phyloP scores from a whole-genome alignment of 2,888 invertebrate species.

The Orthosia cruda region DNA sequence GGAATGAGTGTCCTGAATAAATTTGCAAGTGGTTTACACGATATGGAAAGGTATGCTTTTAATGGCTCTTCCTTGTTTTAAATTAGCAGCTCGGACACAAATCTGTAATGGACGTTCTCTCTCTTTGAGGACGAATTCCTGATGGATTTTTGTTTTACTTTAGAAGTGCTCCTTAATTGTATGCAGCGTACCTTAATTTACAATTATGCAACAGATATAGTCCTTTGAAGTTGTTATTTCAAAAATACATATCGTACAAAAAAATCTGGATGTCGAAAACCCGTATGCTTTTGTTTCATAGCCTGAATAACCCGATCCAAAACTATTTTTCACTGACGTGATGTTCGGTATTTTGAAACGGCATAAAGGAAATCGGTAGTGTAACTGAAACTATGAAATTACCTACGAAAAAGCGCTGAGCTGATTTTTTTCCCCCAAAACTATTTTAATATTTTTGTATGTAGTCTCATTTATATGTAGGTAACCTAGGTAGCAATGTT shows the following conservation, averaged over 20 bases:
- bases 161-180: constrained; percentile 42
- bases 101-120: constrained; percentile 70
- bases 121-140: constrained; percentile 40
- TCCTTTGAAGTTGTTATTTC: not conserved
- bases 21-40: constrained; percentile 87
- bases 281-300: not conserved
- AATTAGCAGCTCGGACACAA: constrained; percentile 76
- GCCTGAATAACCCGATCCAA: not conserved
- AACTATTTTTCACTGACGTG: not conserved
- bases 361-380: not conserved
- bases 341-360: not conserved
- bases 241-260: not conserved
- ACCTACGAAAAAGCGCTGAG: not conserved
- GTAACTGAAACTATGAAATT: not conserved
- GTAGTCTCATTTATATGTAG: no score
- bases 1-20: constrained; percentile 87
- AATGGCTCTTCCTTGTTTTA: constrained; percentile 83
- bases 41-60: constrained; percentile 84
- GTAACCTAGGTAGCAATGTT: no score
- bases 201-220: constrained; percentile 15
- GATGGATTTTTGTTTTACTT: constrained; percentile 54
- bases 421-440: not conserved
- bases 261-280: not conserved
- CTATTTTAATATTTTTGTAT: not conserved
- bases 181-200: constrained; percentile 39